Percentiles rank a stretch among this genome's conserved stretches.
These are phyloP conservation scores for Brachionus koreanus DNA, from an alignment of 1,140 invertebrate species.

Conservation along the genomic window DNA sequence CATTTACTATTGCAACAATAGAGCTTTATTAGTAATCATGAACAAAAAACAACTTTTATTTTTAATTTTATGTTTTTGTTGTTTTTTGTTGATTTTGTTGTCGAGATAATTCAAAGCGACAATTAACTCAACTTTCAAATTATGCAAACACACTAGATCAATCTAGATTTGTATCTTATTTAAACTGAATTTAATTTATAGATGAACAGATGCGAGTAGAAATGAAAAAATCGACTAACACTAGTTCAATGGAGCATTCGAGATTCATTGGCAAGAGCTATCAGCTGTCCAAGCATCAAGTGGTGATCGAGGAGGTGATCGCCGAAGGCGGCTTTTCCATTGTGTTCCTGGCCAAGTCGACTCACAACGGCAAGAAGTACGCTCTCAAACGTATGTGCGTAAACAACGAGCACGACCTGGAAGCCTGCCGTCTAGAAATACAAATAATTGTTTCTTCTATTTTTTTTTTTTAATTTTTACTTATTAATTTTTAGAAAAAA, in stretches of 20 bases:
- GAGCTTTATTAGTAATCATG: neutral
- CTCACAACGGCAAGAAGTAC: constrained; percentile 67
- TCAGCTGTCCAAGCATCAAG: constrained; percentile 66
- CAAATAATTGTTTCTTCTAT: constrained; percentile 66
- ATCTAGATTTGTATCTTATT: neutral
- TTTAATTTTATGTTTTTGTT: neutral
- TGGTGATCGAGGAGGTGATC: constrained; percentile 79
- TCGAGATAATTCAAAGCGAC: neutral
- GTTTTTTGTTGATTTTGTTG: too few species aligned
- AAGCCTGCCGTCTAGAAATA: constrained; percentile 82
- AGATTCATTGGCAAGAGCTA: constrained; percentile 37
- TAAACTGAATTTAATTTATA: neutral
- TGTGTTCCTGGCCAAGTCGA: constrained; percentile 75
- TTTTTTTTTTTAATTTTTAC: neutral
- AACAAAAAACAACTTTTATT: neutral
- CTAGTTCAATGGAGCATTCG: constrained; percentile 22
- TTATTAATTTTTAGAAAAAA: constrained; percentile 9
- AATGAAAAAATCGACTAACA: constrained; percentile 18
- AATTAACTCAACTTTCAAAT: neutral
- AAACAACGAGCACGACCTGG: constrained; percentile 82
- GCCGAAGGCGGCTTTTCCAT: constrained; percentile 89
- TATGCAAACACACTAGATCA: neutral
- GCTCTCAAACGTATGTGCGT: constrained; percentile 87
- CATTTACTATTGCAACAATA: neutral
- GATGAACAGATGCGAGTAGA: neutral